Conservation (phyloP, 1,140 invertebrate species). For the Homarus americanus region DNA sequence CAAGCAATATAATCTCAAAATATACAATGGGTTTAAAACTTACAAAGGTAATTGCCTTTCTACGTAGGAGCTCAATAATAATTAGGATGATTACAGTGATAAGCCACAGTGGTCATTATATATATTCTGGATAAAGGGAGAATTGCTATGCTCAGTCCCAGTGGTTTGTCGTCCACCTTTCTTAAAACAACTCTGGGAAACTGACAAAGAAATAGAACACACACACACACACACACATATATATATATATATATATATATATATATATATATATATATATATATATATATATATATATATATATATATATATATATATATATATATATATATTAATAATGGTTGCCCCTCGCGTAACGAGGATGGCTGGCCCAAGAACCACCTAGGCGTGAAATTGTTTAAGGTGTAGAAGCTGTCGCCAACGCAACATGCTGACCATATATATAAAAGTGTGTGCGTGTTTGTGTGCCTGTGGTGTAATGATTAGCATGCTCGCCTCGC, state of each 20-base stretch:
- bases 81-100: background rate
- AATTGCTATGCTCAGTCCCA: background rate
- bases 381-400: too few species aligned
- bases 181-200: background rate
- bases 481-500: too few species aligned
- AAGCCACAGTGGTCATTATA: background rate
- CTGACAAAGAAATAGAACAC: too few species aligned
- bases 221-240: background rate
- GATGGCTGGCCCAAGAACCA: too few species aligned
- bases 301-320: too few species aligned
- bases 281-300: too few species aligned
- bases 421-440: too few species aligned
- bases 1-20: background rate
- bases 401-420: too few species aligned
- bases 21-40: background rate
- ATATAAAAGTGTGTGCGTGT: conserved; percentile 4
- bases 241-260: background rate
- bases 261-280: background rate
- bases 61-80: background rate
- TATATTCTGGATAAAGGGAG: conserved; percentile 2
- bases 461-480: background rate
- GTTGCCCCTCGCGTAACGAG: too few species aligned
- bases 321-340: too few species aligned
- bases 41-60: background rate
- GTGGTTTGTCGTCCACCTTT: background rate